Base-by-base conservation (phyloP, 2,113 vertebrate species). In the Sphaerodactylus townsendi region DNA sequence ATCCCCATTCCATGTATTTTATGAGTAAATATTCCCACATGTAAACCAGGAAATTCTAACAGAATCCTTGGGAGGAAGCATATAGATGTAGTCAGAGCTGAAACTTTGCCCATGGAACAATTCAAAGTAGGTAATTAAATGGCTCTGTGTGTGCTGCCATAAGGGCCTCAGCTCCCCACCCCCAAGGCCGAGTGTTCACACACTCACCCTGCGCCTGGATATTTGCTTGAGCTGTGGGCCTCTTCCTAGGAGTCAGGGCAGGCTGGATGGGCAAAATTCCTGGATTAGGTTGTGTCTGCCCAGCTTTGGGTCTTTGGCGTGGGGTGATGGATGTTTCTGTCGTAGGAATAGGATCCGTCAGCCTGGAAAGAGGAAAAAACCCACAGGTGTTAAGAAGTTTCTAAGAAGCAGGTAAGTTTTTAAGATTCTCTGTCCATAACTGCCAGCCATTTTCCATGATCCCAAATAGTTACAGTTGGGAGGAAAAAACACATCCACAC, bases 241-340 rank as follows among this genome's bases (percentile, higher is more conserved):
- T 98, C 94, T 99, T 99, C 46, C 98, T 96, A 15, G 99, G 98
- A 0, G 98, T 99, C 86, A 99, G 95, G 68, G 98, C 97, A 64
- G 98, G 97, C 90, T 99, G 99, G 84, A 99, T 99, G 73, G 99
- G 98, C 84, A 99, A 95, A 81, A 99, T 99, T 73, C 98, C 98
- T 74, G 98, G 96, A 89, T 98, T 98, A 7, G 98, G 96, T 86
- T 99, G 99, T 28, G 97, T 95, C 94, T 99, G 98, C 37, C 98
- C 98, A 70, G 98, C 97, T 92, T 99, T 99, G 71, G 99, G 99
- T 78, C 99, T 96, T 93, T 99, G 98, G 69, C 99, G 97, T 59
- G 99, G 99, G 2, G 98, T 98, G 89, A 99, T 99, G 90, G 99
- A 99, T 1, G 99, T 99, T 95, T 99, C 99, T 73, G 91, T 97